These are phyloP conservation scores for Camptogramma bilineatum DNA, from an alignment of 2,888 invertebrate species.

Conservation along the genomic window DNA sequence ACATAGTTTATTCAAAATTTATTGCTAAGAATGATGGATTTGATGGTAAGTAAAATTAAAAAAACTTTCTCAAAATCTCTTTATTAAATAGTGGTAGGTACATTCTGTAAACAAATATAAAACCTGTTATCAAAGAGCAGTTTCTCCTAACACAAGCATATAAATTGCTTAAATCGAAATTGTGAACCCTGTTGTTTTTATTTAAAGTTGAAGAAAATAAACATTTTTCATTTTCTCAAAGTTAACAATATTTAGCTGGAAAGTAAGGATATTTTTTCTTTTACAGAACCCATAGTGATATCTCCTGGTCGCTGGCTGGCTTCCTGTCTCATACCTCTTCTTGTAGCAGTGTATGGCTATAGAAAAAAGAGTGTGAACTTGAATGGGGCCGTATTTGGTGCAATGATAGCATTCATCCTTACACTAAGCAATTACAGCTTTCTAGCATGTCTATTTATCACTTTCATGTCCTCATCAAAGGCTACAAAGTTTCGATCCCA, in stretches of 20 bases:
- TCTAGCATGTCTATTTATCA: slow-evolving; percentile 88
- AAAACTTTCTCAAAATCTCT: slow-evolving; percentile 7
- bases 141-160: too few species aligned
- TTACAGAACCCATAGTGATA: slow-evolving; percentile 83
- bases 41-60: slow-evolving; percentile 74
- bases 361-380: slow-evolving; percentile 88
- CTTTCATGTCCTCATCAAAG: slow-evolving; percentile 92
- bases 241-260: background rate
- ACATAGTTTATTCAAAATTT: slow-evolving; percentile 88
- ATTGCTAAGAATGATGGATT: slow-evolving; percentile 77
- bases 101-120: too few species aligned
- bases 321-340: slow-evolving; percentile 87
- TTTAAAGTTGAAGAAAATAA: too few species aligned
- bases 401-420: slow-evolving; percentile 90
- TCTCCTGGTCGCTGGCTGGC: slow-evolving; percentile 88
- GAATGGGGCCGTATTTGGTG: slow-evolving; percentile 90
- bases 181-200: too few species aligned
- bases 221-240: too few species aligned
- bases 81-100: too few species aligned
- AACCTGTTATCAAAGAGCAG: too few species aligned
- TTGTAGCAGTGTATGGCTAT: slow-evolving; percentile 88
- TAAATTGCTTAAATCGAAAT: too few species aligned
- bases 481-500: slow-evolving; percentile 91
- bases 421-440: slow-evolving; percentile 93
- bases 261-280: slow-evolving; percentile 41